Evolutionary conservation across 1,140 invertebrate genomes (phyloP), one percentile per base, ranked within the genome.

Genomic region (Drosophila nebulosa): DNA sequence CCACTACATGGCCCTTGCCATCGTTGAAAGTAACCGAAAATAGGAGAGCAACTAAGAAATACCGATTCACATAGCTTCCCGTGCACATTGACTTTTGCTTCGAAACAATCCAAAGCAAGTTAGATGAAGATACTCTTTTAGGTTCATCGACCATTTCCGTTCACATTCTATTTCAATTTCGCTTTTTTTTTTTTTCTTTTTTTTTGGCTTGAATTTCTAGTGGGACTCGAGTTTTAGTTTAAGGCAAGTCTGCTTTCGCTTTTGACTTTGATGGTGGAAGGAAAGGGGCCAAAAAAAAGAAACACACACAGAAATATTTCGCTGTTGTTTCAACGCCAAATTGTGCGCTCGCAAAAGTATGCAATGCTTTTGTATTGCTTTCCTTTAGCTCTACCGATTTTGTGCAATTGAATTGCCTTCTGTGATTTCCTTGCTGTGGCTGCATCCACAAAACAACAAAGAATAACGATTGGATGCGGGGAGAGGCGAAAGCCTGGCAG

Each of bases 311-410:
- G 50, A 81, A 78, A 72, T 80, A 84, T 81, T 88, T 78, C 74
- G 78, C 74, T 69, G 84, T 80, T 77, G 72, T 84, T 85, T 77
- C 69, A 64, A 58, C 70, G 69, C 69, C 51, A 75, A 85, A 79
- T 64, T 51, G 53, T 50, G 27, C 52, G 59, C 46, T 30, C 46
- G 14, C 56, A 35, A 63, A 70, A 81, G 81, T 86, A 78, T 78
- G 78, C 81, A 64, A 86, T 80, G 81, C 81, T 85, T 85, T 86
- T 79, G 62, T 78, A 52, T 52, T 70, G 24, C 81, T 86, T 85
- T 72, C 73, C 58, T 78, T 59, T 52, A 64, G n/a, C 63, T 18
- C 62, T 59, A 55, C 3, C 69, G 78, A 81, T 86, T 79, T 22
- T 69, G 51, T 66, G 63, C 78, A 81, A 78, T 78, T 70, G 74